Base-by-base conservation (phyloP, 1,140 invertebrate genomes). In the Melanaphis sacchari region DNA sequence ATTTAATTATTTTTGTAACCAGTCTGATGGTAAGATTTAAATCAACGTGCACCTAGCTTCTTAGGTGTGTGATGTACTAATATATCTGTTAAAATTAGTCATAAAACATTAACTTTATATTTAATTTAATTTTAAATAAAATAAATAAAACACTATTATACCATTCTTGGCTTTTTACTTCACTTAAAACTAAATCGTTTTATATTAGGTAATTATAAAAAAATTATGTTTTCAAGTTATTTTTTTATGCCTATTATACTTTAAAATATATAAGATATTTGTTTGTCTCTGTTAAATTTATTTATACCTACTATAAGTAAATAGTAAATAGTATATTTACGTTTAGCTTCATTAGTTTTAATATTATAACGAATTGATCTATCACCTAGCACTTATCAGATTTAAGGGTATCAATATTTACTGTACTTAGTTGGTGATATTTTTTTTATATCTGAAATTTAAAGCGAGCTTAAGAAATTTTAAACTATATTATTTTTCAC, bases 1-100 rank as follows among this genome's bases (percentile, higher is more conserved):
- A 90, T 90, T 41, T 66, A 90, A 66, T 90, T 66, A 41, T 90
- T 0, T 21, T 41, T 90, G 31, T 90, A 31, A 59, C 59, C 38
- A 46, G 40, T 46, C 43, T 40, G 3, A 24, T 52, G 26, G 41
- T 46, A 87, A 21, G 38, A 46, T 46, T 46, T 46, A 46, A 43
- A 87, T 46, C 36, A 46, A n/a, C 6, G 24, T 66, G 31, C 41
- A 81, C 36, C n/a, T 81, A 40, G 36, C 66, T 22, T 24, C 52
- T 22, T 52, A 22, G 21, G 22, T 52, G 46, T 49, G 46, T 52
- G 22, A 24, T 24, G 9, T 24, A 59, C 46, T 59, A 31, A 31
- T 31, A 9, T 36, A 81, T 22, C 36, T 81, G 38, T 3, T 38
- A 9, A 38, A 81, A 81, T 81, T 38, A 81, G 76, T 81, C 76